Evolutionary conservation across 2,113 vertebrate species (phyloP), one percentile per base, ranked within the genome.

Genomic region (Xenotilapia leptura): DNA sequence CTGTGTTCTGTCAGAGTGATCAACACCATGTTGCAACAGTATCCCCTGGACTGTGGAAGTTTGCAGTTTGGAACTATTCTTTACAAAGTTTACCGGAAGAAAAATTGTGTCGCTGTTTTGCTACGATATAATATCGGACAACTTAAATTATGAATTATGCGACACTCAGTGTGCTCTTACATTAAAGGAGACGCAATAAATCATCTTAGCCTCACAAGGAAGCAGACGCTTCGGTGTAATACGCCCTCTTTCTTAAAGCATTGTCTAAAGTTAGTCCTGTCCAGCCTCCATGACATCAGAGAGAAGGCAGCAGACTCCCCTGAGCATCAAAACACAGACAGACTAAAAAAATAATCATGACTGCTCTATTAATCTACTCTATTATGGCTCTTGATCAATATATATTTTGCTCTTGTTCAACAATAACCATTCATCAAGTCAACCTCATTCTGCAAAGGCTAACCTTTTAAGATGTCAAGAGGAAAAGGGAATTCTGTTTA

Each of bases 351-450:
- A 89, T 31, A 89, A 88, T 87, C 62, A 84, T 82, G 60, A 82
- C 80, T 33, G 80, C 77, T 88, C 83, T 95, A 95, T 96, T 96
- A 94, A 96, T 95, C 90, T 90, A 90, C 88, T 79, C 28, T 75
- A 85, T 90, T 84, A 90, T 77, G 84, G 83, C 53, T 49, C 84
- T 56, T 90, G 93, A 95, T 96, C 96, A 93, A 94, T 94, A 96
- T 93, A 93, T 85, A 90, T 92, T 91, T 95, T 94, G 92, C 91
- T 94, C 90, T 83, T 87, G 88, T 91, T 90, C 90, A 96, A 95
- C 95, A 95, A 96, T 94, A 95, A 94, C 89, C 94, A 96, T 97
- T 95, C 45, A 90, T 96, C 96, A 96, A 92, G 91, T 94, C 83
- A 88, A 62, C 79, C 80, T 79, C 51, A 49, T 36, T 88, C 84